Base-by-base conservation (phyloP, 2,888 invertebrate species). In the Tetramorium bicarinatum region DNA sequence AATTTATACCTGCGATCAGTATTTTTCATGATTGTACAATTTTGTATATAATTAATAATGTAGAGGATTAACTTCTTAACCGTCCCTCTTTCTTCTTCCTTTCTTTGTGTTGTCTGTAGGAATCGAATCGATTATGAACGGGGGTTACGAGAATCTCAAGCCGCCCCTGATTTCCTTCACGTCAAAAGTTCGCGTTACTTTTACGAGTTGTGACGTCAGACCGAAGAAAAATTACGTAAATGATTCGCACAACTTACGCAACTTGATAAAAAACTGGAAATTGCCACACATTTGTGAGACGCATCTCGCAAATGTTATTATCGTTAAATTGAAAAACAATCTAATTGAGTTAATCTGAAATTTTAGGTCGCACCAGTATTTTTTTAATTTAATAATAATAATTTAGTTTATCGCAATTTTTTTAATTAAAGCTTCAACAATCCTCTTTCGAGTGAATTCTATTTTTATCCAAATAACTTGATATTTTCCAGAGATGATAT, bases 151-250 rank as follows among this genome's bases (percentile, higher is more conserved):
- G n/a, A 21, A 2, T 6, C 38, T 38, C 9, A 38, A 61, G 13
- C n/a, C 38, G 38, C 7, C 7, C 38, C 62, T 62, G 38, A 21
- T 2, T 62, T 62, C 2, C n/a, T 11, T 13, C 13, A 21, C n/a
- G n/a, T 62, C 38, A 62, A 38, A 38, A 11, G 2, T 38, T 15
- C 8, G 38, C n/a, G 11, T 21, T 59, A 11, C 38, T 62, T 62
- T 62, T 38, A 21, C 38, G 11, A 11, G 59, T 29, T 25, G 15
- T 66, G 47, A 67, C 44, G 11, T 67, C 47, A 47, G 18, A 18
- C 9, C 0, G 15, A 3, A 4, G 15, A 44, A 47, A 47, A 67
- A 67, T 67, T 67, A 67, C 47, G 47, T 67, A 67, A 67, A 67
- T 4, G 25, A 25, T 67, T 47, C 25, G 25, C 25, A 66, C 44